Conservation (phyloP, 2,888 invertebrate species). For the Cataglyphis rosenhaueri region DNA sequence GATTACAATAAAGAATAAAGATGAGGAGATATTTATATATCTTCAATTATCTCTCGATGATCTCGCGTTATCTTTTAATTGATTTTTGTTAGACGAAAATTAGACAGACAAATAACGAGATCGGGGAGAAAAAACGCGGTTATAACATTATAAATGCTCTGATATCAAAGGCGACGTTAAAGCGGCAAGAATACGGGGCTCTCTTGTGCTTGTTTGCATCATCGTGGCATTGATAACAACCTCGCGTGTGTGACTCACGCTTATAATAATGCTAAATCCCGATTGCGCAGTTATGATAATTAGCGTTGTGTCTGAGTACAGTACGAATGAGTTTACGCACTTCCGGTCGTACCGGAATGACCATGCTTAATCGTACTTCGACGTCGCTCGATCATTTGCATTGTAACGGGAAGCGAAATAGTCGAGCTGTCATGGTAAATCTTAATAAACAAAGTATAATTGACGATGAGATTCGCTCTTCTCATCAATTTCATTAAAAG, state of each 20-base stretch:
- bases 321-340: slow-evolving; percentile 21
- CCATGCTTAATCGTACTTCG: slow-evolving; percentile 37
- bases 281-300: slow-evolving; percentile 24
- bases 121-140: background rate
- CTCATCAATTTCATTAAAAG: background rate
- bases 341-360: slow-evolving; percentile 28
- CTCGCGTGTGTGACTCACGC: slow-evolving; percentile 45
- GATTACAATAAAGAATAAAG: background rate
- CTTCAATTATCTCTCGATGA: background rate
- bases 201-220: slow-evolving; percentile 24
- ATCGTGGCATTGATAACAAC: slow-evolving; percentile 50
- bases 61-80: background rate
- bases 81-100: background rate
- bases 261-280: slow-evolving; percentile 22
- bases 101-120: background rate
- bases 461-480: slow-evolving; percentile 4
- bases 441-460: slow-evolving; percentile 28
- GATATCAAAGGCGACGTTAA: background rate
- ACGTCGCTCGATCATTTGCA: slow-evolving; percentile 54
- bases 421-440: slow-evolving; percentile 45
- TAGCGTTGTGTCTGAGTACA: background rate
- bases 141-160: background rate
- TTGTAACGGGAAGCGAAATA: slow-evolving; percentile 34
- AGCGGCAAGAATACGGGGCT: background rate
- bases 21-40: background rate